phyloP scores from a whole-genome alignment of 2,888 invertebrate species.

The Cataglyphis livida region DNA sequence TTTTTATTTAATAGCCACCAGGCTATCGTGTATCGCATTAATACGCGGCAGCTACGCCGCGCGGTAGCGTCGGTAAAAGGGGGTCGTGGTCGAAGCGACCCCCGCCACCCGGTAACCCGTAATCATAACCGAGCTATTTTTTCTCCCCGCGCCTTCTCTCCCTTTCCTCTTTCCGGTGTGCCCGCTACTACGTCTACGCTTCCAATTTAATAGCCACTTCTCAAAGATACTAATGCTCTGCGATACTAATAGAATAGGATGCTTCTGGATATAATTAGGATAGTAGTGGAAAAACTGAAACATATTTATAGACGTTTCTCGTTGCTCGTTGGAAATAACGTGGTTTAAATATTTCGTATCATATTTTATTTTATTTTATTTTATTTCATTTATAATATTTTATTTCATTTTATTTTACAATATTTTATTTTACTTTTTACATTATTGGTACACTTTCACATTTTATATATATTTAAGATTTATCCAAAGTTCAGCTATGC shows the following conservation, averaged over 20 bases:
- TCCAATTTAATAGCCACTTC: slow-evolving; percentile 57
- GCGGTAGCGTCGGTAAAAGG: slow-evolving; percentile 73
- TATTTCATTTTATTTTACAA: no score
- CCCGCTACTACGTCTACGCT: slow-evolving; percentile 45
- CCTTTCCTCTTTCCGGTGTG: slow-evolving; percentile 43
- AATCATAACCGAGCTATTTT: slow-evolving; percentile 75
- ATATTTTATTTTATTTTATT: no score
- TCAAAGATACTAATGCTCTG: slow-evolving; percentile 33
- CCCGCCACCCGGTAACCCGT: slow-evolving; percentile 75
- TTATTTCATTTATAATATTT: no score
- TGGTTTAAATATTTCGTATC: neutral
- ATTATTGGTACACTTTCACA: neutral
- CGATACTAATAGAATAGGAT: neutral
- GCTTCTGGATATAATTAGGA: neutral
- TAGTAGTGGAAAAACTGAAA: neutral
- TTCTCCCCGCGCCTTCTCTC: slow-evolving; percentile 59
- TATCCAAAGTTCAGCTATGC: neutral
- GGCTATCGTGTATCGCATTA: slow-evolving; percentile 78
- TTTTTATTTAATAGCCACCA: slow-evolving; percentile 77
- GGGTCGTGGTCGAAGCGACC: slow-evolving; percentile 75
- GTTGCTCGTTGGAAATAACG: neutral
- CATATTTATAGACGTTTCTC: neutral
- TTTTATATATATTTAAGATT: neutral
- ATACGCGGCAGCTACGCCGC: slow-evolving; percentile 72
- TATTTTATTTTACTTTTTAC: no score